These are phyloP conservation scores for Sphyrna mokarran DNA, from an alignment of 2,113 vertebrate genomes.

Conservation along the genomic window DNA sequence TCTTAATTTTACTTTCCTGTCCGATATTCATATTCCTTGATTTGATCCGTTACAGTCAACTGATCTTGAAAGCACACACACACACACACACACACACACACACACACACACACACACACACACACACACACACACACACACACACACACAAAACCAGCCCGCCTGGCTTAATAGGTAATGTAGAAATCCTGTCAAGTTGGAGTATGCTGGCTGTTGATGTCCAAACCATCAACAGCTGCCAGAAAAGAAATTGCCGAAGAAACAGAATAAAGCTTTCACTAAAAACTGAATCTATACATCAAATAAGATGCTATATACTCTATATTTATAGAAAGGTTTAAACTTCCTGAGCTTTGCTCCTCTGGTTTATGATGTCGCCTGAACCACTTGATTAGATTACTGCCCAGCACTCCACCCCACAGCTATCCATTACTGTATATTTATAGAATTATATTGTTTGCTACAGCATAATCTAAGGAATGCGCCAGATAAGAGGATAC, in stretches of 20 bases:
- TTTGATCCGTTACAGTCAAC: background rate
- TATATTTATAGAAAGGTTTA: background rate
- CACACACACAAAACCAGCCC: no score
- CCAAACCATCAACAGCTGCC: no score
- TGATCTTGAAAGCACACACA: background rate
- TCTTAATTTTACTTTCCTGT: background rate
- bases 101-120: no score
- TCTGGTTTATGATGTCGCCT: background rate
- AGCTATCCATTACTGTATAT: constrained; percentile 3
- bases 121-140: no score
- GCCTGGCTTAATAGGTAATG: background rate
- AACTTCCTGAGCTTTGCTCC: constrained; percentile 8
- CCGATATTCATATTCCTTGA: background rate
- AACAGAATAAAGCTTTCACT: background rate
- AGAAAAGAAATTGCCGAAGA: background rate
- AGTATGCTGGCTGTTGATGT: no score
- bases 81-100: no score
- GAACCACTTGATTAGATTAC: constrained; percentile 18
- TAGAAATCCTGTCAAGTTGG: background rate
- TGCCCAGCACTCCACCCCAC: background rate
- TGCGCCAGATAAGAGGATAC: background rate
- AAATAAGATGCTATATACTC: background rate
- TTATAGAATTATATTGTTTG: background rate
- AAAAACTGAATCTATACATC: background rate
- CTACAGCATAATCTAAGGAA: background rate